Evolutionary conservation across 2,113 vertebrate genomes (phyloP).

Genomic region (Xyliphius kryptos): DNA sequence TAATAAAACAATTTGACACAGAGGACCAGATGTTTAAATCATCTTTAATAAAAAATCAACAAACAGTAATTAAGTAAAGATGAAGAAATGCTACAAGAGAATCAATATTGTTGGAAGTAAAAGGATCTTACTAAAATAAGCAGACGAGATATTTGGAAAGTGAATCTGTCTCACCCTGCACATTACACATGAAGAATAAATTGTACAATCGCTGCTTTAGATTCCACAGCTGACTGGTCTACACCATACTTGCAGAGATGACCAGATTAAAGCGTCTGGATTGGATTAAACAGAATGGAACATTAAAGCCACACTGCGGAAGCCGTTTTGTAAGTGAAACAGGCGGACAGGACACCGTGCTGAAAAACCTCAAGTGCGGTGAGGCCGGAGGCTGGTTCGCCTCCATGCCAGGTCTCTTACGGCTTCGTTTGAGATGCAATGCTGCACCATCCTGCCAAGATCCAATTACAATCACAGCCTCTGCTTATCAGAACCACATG

Average conservation of each 20-base stretch:
- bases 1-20: too few relatives aligned
- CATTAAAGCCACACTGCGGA: conserved; percentile 27
- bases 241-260: not conserved
- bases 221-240: too few relatives aligned
- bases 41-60: too few relatives aligned
- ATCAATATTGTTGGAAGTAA: too few relatives aligned
- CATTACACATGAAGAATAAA: too few relatives aligned
- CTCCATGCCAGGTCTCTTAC: conserved; percentile 36
- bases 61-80: too few relatives aligned
- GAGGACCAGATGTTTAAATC: too few relatives aligned
- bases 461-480: conserved; percentile 55
- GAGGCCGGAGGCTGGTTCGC: conserved; percentile 34
- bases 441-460: conserved; percentile 17
- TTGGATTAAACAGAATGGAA: conserved; percentile 51
- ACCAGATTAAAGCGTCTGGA: conserved; percentile 34
- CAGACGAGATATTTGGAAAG: too few relatives aligned
- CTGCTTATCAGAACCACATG: conserved; percentile 60
- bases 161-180: too few relatives aligned
- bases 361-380: conserved; percentile 53
- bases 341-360: conserved; percentile 46
- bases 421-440: conserved; percentile 49
- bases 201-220: too few relatives aligned
- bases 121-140: too few relatives aligned
- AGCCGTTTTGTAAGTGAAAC: conserved; percentile 52
- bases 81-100: too few relatives aligned